phyloP scores from a whole-genome alignment of 1,140 invertebrate species.

The Heliothis subflexa region DNA sequence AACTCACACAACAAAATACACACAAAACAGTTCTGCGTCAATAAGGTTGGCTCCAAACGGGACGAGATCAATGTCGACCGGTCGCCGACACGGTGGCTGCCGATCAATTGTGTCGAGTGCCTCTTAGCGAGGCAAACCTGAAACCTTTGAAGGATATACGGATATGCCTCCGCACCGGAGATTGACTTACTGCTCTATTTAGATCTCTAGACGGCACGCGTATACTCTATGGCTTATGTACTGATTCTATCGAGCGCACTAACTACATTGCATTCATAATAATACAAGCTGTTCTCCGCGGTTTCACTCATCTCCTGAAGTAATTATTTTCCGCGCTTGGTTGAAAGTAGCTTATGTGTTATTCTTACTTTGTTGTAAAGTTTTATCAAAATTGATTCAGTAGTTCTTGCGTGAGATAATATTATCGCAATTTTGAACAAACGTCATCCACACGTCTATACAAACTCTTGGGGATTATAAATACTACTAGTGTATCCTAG shows the following conservation, averaged over 20 bases:
- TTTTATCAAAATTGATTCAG: too few species aligned
- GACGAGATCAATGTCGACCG: constrained; percentile 45
- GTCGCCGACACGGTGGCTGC: constrained; percentile 50
- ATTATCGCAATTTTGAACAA: too few species aligned
- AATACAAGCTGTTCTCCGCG: too few species aligned
- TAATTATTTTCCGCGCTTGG: too few species aligned
- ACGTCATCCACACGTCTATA: too few species aligned
- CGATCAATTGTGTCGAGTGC: constrained; percentile 54
- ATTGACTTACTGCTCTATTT: constrained; percentile 65
- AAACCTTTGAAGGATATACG: constrained; percentile 52
- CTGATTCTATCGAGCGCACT: not conserved
- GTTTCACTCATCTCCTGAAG: too few species aligned
- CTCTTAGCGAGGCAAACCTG: constrained; percentile 47
- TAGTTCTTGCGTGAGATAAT: too few species aligned
- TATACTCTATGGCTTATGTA: not conserved
- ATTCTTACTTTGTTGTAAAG: too few species aligned
- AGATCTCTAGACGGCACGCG: not conserved
- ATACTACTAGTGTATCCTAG: too few species aligned
- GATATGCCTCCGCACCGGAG: constrained; percentile 61
- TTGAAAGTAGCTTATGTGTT: too few species aligned
- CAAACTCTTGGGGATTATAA: too few species aligned
- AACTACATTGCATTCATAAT: constrained; percentile 1
- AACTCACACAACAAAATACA: not conserved
- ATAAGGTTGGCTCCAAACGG: constrained; percentile 32
- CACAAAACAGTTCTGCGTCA: constrained; percentile 24